A percentile compares a stretch with the other conserved stretches of the same genome.
Evolutionary conservation across 2,888 invertebrate genomes (phyloP).

Genomic region (Dione juno): DNA sequence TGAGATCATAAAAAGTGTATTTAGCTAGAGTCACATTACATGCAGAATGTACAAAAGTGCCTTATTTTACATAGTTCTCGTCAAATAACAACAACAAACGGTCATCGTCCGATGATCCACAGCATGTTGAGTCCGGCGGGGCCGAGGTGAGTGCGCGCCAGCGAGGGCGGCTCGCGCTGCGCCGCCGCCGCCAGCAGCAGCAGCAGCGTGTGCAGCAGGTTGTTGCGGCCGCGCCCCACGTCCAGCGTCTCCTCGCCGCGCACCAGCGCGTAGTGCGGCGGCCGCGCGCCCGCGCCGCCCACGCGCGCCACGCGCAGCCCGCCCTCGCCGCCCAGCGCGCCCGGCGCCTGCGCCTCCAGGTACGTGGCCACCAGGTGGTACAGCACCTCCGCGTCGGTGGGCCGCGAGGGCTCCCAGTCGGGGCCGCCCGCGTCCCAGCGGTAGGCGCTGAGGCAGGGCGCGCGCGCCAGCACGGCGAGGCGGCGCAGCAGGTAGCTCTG

Average conservation of each 20-base stretch:
- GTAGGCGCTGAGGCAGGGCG: conserved; percentile 94
- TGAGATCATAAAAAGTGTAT: not conserved
- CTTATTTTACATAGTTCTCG: too few species aligned
- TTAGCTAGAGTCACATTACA: too few species aligned
- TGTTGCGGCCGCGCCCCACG: conserved; percentile 87
- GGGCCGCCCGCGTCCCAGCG: conserved; percentile 94
- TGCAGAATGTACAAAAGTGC: too few species aligned
- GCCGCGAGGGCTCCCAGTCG: conserved; percentile 92
- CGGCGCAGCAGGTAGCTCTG: conserved; percentile 93
- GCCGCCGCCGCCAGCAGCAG: conserved; percentile 90
- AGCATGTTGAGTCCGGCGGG: conserved; percentile 88
- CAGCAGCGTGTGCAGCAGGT: conserved; percentile 93
- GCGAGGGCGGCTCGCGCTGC: conserved; percentile 83
- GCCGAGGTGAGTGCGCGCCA: conserved; percentile 67
- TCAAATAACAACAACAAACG: too few species aligned
- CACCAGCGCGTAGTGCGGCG: conserved; percentile 86
- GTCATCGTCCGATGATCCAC: conserved; percentile 87
- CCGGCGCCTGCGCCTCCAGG: conserved; percentile 90
- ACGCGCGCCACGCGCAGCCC: conserved; percentile 69
- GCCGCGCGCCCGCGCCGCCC: conserved; percentile 75
- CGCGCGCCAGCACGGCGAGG: conserved; percentile 89
- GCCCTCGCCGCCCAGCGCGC: conserved; percentile 70
- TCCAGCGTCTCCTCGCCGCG: conserved; percentile 69
- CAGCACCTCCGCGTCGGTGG: conserved; percentile 92
- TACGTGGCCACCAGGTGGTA: conserved; percentile 94